phyloP scores from a whole-genome alignment of 2,797 vertebrate species.

The Macroramphosus scolopax region DNA sequence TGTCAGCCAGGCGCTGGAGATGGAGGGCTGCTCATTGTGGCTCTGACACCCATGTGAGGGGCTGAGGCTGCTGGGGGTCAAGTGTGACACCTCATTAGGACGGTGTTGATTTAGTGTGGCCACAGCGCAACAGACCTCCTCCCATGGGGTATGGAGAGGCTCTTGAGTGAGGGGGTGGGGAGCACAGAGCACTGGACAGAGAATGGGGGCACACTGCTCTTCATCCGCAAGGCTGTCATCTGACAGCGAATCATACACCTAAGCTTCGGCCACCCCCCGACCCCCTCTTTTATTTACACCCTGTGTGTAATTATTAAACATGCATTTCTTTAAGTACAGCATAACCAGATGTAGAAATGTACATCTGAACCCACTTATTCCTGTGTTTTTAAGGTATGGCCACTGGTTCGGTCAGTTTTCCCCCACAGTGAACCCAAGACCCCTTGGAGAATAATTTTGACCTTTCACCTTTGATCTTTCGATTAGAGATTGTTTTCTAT shows the following conservation, averaged over 20 bases:
- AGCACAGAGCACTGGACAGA: conserved; percentile 62
- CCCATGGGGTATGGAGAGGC: conserved; percentile 73
- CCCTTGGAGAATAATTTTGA: conserved; percentile 69
- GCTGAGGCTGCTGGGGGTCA: conserved; percentile 84
- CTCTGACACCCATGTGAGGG: conserved; percentile 83
- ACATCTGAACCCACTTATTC: conserved; percentile 3
- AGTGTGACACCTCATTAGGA: conserved; percentile 91
- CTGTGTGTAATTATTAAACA: conserved; percentile 23
- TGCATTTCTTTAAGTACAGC: conserved; percentile 41
- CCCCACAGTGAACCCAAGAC: conserved; percentile 48
- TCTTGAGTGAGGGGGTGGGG: conserved; percentile 66
- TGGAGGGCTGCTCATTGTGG: conserved; percentile 86
- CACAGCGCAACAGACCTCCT: conserved; percentile 80
- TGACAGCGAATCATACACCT: conserved; percentile 71
- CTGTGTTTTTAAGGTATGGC: conserved; percentile 3
- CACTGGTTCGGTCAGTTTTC: conserved; percentile 32
- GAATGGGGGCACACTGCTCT: conserved; percentile 69
- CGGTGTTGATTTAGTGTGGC: conserved; percentile 88
- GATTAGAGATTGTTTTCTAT: conserved; percentile 74
- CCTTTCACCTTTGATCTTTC: conserved; percentile 75
- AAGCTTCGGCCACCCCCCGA: conserved; percentile 15
- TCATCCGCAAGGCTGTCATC: conserved; percentile 60
- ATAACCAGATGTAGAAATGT: conserved; percentile 5
- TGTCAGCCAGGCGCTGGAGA: conserved; percentile 86
- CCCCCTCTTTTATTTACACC: conserved; percentile 32